Conservation (phyloP, 1,140 invertebrate species). For the Centruroides sculpturatus region DNA sequence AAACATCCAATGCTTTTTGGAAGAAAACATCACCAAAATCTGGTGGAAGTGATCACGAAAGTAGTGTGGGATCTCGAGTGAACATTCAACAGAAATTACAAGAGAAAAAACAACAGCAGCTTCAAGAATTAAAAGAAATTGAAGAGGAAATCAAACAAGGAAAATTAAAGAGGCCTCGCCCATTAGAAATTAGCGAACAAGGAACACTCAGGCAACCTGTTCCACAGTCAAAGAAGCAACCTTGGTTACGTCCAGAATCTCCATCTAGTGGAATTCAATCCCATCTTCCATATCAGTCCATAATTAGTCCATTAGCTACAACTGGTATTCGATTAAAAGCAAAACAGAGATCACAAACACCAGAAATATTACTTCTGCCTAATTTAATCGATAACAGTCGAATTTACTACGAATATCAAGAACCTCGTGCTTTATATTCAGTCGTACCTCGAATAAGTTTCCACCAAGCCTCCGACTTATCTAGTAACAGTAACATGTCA, state of each 20-base stretch:
- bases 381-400: constrained; percentile 40
- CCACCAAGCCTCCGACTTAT: constrained; percentile 10
- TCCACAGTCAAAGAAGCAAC: constrained; percentile 35
- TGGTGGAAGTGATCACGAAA: constrained; percentile 51
- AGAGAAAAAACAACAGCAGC: constrained; percentile 74
- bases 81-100: constrained; percentile 75
- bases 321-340: constrained; percentile 9
- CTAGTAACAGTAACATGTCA: constrained; percentile 13
- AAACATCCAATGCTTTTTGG: constrained; percentile 55
- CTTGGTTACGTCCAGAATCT: constrained; percentile 28
- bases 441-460: constrained; percentile 2
- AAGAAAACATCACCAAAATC: constrained; percentile 46
- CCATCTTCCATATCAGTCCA: constrained; percentile 5
- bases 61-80: constrained; percentile 53
- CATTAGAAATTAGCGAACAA: constrained; percentile 27
- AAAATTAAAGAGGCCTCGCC: constrained; percentile 44
- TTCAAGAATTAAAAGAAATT: constrained; percentile 57
- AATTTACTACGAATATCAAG: constrained; percentile 27
- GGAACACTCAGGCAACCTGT: constrained; percentile 29
- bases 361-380: constrained; percentile 58
- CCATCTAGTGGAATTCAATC: neutral
- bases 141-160: constrained; percentile 71
- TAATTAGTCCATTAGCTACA: constrained; percentile 8
- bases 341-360: constrained; percentile 44
- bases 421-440: constrained; percentile 9